Evolutionary conservation across 2,888 invertebrate species (phyloP).

Genomic region (Folsomia manolachei): DNA sequence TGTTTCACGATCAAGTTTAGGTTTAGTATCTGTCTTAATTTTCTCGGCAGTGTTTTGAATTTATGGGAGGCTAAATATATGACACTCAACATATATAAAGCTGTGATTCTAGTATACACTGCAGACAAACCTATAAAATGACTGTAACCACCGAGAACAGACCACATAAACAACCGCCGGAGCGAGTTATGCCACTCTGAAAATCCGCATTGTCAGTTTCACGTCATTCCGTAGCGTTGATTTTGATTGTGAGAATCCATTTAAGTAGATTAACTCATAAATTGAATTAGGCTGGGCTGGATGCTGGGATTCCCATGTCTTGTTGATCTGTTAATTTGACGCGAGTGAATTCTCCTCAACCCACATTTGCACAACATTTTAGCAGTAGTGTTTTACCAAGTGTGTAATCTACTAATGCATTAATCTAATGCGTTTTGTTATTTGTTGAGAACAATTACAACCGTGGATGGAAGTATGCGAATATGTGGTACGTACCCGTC

Average conservation of each 20-base stretch:
- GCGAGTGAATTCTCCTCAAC: background rate
- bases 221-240: background rate
- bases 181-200: background rate
- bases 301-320: constrained; percentile 9
- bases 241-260: background rate
- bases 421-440: constrained; percentile 15
- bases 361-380: too few species aligned
- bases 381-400: too few species aligned
- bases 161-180: background rate
- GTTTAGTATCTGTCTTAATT: too few species aligned
- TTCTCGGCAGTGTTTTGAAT: too few species aligned
- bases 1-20: too few species aligned
- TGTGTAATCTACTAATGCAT: background rate
- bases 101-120: too few species aligned
- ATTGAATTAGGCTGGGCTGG: constrained; percentile 5
- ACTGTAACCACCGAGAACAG: too few species aligned
- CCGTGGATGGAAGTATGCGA: constrained; percentile 8
- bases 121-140: too few species aligned
- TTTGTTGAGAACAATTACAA: too few species aligned
- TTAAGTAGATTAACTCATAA: constrained; percentile 8
- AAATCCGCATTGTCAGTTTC: background rate
- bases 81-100: too few species aligned
- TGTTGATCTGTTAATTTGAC: constrained; percentile 2
- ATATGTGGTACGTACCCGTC: constrained; percentile 39
- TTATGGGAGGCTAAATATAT: too few species aligned